Evolutionary conservation across 2,113 vertebrate species (phyloP).

Genomic region (Anoura caudifer): DNA sequence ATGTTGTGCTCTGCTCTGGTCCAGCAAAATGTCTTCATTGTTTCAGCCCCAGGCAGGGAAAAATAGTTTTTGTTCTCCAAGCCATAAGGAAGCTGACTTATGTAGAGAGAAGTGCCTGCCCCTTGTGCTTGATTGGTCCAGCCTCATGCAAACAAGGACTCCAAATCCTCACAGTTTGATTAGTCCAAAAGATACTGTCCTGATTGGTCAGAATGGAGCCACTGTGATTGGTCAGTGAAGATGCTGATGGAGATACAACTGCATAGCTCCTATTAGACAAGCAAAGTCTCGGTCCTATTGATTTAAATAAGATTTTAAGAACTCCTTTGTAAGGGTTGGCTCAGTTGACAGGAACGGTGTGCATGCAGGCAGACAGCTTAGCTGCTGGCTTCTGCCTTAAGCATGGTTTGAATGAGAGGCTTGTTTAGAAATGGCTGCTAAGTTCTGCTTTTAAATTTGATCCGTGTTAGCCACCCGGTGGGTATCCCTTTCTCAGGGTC

Average conservation of each 20-base stretch:
- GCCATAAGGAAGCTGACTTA: neutral
- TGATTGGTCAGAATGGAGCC: neutral
- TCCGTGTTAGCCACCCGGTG: neutral
- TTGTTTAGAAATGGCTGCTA: neutral
- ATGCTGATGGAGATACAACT: neutral
- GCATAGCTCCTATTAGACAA: too few relatives aligned
- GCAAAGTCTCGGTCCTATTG: neutral
- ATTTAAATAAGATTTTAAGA: neutral
- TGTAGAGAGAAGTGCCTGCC: neutral
- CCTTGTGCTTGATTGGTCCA: neutral
- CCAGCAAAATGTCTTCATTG: neutral
- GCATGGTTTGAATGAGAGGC: neutral
- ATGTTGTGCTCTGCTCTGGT: neutral
- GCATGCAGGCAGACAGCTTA: neutral
- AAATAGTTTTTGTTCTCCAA: neutral
- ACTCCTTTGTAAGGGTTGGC: neutral
- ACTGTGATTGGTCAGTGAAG: neutral
- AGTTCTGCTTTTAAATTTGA: neutral
- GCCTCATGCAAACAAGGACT: neutral
- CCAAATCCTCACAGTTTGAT: neutral
- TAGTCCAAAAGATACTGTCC: neutral
- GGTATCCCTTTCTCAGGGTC: neutral
- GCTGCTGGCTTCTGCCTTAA: neutral
- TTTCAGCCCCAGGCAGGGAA: neutral
- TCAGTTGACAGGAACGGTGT: neutral